Evolutionary conservation across 1,140 invertebrate species (phyloP), one percentile per base, ranked within the genome.

Genomic region (Lepidostoma basale): DNA sequence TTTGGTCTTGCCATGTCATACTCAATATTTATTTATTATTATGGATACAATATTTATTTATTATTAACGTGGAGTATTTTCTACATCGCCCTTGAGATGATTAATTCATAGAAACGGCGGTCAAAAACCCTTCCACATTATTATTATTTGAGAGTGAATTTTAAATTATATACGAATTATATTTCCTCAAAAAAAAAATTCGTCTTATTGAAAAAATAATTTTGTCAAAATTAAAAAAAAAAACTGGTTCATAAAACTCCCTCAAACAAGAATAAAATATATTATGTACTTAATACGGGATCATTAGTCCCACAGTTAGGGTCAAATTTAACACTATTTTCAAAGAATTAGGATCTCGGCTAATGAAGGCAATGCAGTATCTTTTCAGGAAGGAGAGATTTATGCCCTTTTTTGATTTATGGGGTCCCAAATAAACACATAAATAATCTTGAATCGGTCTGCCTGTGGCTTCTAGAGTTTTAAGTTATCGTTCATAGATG

Each of bases 381-480:
- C 39, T 40, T 45, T 63, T 67, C 59, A 62, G 45, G 33, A 30
- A 22, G 25, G 39, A 62, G 28, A 71, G 69, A 71, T 71, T 67
- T 67, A 71, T 64, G 69, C 22, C 42, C 36, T 12, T 10, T 6
- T n/a, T 33, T 71, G 64, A 71, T 71, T 67, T 71, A 71, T 71
- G 25, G 20, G 26, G 64, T 71, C 65, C 65, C 64, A 56, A 71
- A 71, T 71, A 71, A 71, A 71, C 69, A 67, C 69, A 71, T 71
- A 71, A 67, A 71, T 71, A 63, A 59, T 39, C 20, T 59, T 18
- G 56, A 59, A 59, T 59, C 56, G 56, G 56, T 42, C 40, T 59
- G 33, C 56, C 30, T 20, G 18, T 20, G 33, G 56, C 56, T 20
- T 22, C 30, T 49, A 49, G 22, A 49, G 45, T 23, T 49, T 49